phyloP scores from a whole-genome alignment of 2,113 vertebrate species.

The Heliornis fulica region DNA sequence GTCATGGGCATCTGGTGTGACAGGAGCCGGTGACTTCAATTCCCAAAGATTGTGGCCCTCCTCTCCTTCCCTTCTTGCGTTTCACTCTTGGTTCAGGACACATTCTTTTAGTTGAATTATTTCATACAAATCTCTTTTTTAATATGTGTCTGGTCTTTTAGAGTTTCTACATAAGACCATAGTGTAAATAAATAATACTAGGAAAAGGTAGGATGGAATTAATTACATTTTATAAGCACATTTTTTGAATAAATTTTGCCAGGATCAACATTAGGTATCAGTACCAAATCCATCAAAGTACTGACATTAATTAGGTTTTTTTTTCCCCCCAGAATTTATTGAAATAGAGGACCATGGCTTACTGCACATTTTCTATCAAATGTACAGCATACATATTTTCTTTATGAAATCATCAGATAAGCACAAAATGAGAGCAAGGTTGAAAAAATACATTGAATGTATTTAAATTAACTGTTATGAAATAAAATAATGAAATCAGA shows the following conservation, averaged over 20 bases:
- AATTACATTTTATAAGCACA: conserved; percentile 1
- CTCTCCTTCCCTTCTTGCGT: not conserved
- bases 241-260: conserved; percentile 1
- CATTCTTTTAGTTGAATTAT: not conserved
- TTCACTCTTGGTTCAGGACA: not conserved
- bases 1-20: not conserved
- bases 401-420: conserved; percentile 38
- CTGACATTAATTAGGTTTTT: conserved; percentile 8
- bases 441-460: not conserved
- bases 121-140: not conserved
- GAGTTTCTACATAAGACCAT: not conserved
- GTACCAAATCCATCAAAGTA: not conserved
- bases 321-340: not conserved
- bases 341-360: not conserved
- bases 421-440: not conserved
- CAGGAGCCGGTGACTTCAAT: not conserved
- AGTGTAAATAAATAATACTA: conserved; percentile 20
- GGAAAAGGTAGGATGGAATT: not conserved
- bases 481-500: conserved; percentile 8
- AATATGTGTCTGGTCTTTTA: not conserved
- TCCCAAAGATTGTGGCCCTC: not conserved
- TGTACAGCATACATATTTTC: conserved; percentile 12
- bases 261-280: not conserved
- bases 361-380: not conserved
- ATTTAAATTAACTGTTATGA: not conserved